Conservation (phyloP, 2,113 vertebrate genomes). For the Electrona antarctica region DNA sequence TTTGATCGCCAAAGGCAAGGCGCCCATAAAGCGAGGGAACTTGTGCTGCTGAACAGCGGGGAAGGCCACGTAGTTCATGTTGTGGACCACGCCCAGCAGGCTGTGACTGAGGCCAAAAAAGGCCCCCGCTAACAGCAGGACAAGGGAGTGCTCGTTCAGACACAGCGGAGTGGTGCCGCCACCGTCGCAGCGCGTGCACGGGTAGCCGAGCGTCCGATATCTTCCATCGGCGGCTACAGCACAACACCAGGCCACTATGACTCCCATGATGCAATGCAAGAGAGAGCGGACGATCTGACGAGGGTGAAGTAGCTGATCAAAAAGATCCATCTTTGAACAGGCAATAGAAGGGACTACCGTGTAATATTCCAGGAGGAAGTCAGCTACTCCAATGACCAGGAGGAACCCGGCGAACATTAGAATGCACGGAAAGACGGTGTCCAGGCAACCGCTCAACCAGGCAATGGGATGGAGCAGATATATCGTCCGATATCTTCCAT, state of each 20-base stretch:
- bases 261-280: constrained; percentile 86
- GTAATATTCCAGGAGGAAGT: constrained; percentile 88
- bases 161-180: constrained; percentile 74
- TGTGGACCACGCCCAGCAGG: constrained; percentile 88
- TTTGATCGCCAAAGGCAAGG: constrained; percentile 83
- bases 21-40: constrained; percentile 89
- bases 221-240: constrained; percentile 83
- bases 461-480: too few species aligned
- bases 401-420: constrained; percentile 83
- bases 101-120: constrained; percentile 93
- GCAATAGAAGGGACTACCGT: constrained; percentile 90
- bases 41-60: constrained; percentile 94
- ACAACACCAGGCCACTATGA: constrained; percentile 90
- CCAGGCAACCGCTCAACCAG: constrained; percentile 79
- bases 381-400: constrained; percentile 79
- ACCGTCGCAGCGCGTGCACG: constrained; percentile 71
- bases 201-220: constrained; percentile 81
- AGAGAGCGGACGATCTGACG: constrained; percentile 86
- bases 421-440: constrained; percentile 84
- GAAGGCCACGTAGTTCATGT: constrained; percentile 94
- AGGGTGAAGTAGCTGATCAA: constrained; percentile 90
- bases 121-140: constrained; percentile 88
- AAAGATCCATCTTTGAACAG: constrained; percentile 88
- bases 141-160: constrained; percentile 91
- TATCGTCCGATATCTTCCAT: constrained; percentile 82